These are phyloP conservation scores for Gnathonemus longibarbis DNA, from an alignment of 2,113 vertebrate genomes.

Conservation along the genomic window DNA sequence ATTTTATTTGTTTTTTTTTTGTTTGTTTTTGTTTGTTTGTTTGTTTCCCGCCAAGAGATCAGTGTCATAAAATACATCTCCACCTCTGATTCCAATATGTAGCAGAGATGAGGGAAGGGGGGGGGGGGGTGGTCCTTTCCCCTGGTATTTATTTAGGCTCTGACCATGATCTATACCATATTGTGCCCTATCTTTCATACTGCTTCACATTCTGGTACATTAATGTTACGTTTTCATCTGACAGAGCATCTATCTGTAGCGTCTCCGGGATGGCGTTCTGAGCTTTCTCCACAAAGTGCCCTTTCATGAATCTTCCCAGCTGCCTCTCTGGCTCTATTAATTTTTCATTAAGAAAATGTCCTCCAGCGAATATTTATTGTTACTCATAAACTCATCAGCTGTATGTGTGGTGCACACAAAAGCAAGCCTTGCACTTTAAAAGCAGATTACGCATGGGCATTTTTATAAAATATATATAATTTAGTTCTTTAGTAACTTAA, in stretches of 20 bases:
- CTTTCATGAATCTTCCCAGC: not conserved
- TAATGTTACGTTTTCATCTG: not conserved
- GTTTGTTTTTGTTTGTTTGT: not conserved
- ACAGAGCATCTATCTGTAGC: not conserved
- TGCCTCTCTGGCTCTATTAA: not conserved
- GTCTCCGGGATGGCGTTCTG: not conserved
- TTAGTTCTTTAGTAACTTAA: not conserved
- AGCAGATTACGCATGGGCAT: not conserved
- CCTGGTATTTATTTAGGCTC: not conserved
- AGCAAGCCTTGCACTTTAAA: not conserved
- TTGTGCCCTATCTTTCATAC: not conserved
- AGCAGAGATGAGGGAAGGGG: not conserved
- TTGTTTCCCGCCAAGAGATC: not conserved
- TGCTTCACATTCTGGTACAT: not conserved
- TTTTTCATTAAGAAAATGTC: slow-evolving; percentile 7
- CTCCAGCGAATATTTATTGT: slow-evolving; percentile 6
- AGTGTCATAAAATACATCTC: not conserved
- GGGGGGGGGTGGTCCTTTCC: not conserved
- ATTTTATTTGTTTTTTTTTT: not conserved
- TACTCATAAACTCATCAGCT: not conserved
- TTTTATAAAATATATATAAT: not conserved
- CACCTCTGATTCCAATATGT: not conserved
- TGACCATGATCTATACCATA: not conserved
- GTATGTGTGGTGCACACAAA: not conserved
- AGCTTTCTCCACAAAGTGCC: not conserved